Conservation (phyloP, 2,113 vertebrate genomes). For the Formicarius rufipectus region DNA sequence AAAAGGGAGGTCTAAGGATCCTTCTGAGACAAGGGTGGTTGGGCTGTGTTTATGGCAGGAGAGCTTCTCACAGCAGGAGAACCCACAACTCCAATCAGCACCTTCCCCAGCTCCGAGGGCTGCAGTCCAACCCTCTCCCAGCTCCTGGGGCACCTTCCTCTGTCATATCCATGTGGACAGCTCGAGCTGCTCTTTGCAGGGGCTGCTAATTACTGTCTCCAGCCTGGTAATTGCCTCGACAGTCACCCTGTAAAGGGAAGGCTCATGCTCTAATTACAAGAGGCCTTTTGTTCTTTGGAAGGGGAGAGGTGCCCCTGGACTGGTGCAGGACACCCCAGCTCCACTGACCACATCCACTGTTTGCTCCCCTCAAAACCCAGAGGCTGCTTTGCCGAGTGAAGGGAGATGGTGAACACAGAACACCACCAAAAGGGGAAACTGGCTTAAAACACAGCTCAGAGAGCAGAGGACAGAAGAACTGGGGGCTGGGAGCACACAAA, state of each 20-base stretch:
- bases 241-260: neutral
- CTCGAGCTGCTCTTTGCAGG: neutral
- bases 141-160: neutral
- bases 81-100: constrained; percentile 56
- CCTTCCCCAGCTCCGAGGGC: constrained; percentile 49
- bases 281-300: neutral
- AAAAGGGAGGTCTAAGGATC: neutral
- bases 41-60: constrained; percentile 49
- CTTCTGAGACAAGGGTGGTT: constrained; percentile 58
- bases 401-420: neutral
- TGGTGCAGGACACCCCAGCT: neutral
- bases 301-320: neutral
- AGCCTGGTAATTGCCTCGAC: neutral
- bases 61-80: constrained; percentile 34
- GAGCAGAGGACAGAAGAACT: neutral
- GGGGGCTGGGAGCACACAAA: neutral
- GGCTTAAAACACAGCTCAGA: neutral
- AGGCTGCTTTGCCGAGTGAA: neutral
- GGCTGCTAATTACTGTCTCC: neutral
- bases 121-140: neutral
- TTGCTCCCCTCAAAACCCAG: neutral
- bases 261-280: neutral
- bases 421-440: neutral
- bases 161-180: neutral
- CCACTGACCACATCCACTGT: fast-evolving